These are phyloP conservation scores for Noctua fimbriata DNA, from an alignment of 2,888 invertebrate genomes.

Conservation along the genomic window DNA sequence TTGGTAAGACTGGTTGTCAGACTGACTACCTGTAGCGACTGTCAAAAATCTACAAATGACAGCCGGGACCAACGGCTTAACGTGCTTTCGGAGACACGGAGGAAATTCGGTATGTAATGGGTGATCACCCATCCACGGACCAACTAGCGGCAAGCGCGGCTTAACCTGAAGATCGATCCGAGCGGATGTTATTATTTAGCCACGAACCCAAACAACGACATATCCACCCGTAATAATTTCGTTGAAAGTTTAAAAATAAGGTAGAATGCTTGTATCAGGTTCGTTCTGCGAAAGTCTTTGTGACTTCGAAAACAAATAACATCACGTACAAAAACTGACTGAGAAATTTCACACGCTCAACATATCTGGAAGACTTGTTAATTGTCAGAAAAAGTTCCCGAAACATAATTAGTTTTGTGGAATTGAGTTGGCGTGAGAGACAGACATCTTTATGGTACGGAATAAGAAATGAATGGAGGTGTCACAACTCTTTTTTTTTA, in stretches of 20 bases:
- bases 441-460: background rate
- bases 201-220: no score
- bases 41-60: no score
- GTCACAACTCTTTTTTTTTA: background rate
- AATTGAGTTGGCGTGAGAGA: slow-evolving; percentile 52
- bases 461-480: slow-evolving; percentile 14
- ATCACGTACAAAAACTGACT: slow-evolving; percentile 18
- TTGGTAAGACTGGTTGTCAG: no score
- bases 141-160: no score
- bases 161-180: no score
- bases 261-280: background rate
- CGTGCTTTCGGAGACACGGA: no score
- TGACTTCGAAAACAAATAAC: no score
- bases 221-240: background rate
- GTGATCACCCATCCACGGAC: no score
- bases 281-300: background rate
- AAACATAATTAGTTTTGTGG: slow-evolving; percentile 53
- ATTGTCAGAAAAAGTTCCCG: slow-evolving; percentile 37
- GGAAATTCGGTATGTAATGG: no score
- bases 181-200: no score
- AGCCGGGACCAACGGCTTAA: no score
- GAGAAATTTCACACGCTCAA: slow-evolving; percentile 34
- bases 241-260: background rate
- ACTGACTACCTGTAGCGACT: no score
- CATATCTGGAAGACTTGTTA: slow-evolving; percentile 2